phyloP scores from a whole-genome alignment of 2,797 vertebrate species.

The Phrynocephalus guinanensis region DNA sequence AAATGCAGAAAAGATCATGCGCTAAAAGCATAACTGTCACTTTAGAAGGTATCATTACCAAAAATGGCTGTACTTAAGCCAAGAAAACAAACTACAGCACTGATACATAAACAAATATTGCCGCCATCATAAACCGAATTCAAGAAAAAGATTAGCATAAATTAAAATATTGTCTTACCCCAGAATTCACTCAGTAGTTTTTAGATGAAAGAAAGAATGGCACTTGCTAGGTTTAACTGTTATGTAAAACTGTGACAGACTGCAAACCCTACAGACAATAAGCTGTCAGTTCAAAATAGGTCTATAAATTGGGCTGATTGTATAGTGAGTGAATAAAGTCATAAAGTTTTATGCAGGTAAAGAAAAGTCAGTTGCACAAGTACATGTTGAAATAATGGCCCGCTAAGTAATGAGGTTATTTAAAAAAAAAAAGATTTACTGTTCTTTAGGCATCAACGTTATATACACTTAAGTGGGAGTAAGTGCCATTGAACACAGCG shows the following conservation, averaged over 20 bases:
- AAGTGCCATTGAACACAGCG: too few relatives aligned
- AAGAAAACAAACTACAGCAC: not conserved
- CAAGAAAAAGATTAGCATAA: not conserved
- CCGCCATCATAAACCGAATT: not conserved
- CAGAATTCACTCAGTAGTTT: not conserved
- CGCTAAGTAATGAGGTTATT: too few relatives aligned
- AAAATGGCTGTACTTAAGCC: not conserved
- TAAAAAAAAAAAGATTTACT: too few relatives aligned
- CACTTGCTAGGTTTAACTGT: not conserved
- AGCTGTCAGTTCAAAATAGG: not conserved
- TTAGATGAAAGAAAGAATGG: not conserved
- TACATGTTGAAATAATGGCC: too few relatives aligned
- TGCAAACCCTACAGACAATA: slow-evolving; percentile 8
- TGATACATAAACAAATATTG: not conserved
- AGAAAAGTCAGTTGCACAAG: too few relatives aligned
- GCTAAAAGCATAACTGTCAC: not conserved
- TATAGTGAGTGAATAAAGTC: too few relatives aligned
- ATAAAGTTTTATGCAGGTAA: too few relatives aligned
- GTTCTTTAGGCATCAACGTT: too few relatives aligned
- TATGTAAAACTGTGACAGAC: not conserved
- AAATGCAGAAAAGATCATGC: not conserved
- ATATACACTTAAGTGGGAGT: too few relatives aligned
- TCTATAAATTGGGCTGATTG: too few relatives aligned
- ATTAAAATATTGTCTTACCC: not conserved
- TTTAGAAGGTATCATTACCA: not conserved